Percentiles rank a stretch among this genome's conserved stretches.
Conservation (phyloP, 2,797 vertebrate species). For the Cephalopachus bancanus region DNA sequence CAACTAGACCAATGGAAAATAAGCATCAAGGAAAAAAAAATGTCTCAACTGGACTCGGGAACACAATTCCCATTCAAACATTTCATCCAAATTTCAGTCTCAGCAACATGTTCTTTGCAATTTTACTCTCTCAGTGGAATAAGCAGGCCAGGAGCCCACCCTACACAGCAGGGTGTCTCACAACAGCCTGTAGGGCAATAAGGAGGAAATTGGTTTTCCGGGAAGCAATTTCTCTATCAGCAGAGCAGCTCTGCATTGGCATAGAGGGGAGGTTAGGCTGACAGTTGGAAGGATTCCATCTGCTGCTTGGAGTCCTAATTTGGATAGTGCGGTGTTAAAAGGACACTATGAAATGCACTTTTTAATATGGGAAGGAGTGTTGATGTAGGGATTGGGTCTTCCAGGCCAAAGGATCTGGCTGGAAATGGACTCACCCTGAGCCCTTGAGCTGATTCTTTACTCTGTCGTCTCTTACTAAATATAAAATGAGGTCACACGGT, state of each 20-base stretch:
- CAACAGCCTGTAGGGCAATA: slow-evolving; percentile 68
- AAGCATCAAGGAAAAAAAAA: slow-evolving; percentile 39
- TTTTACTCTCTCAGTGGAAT: not conserved
- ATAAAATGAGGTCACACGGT: slow-evolving; percentile 68
- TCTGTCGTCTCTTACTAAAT: slow-evolving; percentile 54
- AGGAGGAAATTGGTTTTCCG: slow-evolving; percentile 80
- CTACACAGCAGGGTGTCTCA: slow-evolving; percentile 7
- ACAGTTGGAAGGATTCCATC: slow-evolving; percentile 78
- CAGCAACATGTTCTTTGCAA: not conserved
- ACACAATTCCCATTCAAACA: slow-evolving; percentile 66
- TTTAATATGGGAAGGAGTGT: slow-evolving; percentile 54
- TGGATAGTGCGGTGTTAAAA: slow-evolving; percentile 59
- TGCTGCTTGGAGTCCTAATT: slow-evolving; percentile 61
- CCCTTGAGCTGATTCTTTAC: not conserved
- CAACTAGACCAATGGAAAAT: slow-evolving; percentile 69
- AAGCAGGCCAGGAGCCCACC: not conserved
- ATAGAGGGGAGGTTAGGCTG: slow-evolving; percentile 73
- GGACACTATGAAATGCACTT: slow-evolving; percentile 22
- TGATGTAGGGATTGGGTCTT: not conserved
- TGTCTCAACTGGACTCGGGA: slow-evolving; percentile 13
- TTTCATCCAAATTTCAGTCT: not conserved
- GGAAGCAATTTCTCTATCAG: slow-evolving; percentile 80
- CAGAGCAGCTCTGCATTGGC: slow-evolving; percentile 67
- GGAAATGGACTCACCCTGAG: not conserved
- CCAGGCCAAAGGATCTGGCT: not conserved